These are phyloP conservation scores for Oscheius sp. DNA, from an alignment of 1,140 invertebrate genomes.

Conservation along the genomic window DNA sequence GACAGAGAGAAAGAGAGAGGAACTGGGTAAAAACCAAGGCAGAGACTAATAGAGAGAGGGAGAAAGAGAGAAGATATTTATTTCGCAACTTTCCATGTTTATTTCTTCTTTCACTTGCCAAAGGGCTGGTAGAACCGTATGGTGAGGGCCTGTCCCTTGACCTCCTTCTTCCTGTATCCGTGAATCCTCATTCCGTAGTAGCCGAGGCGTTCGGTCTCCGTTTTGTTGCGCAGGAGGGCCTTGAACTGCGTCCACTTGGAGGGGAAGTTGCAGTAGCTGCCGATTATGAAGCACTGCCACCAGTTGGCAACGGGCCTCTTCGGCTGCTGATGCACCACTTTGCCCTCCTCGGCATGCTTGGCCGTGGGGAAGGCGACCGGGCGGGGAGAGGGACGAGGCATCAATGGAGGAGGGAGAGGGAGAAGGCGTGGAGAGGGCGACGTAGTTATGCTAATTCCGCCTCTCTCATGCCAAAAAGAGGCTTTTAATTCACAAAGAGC, in stretches of 20 bases:
- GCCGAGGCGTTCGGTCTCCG: not conserved
- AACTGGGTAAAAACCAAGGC: too few species aligned
- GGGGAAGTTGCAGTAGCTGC: not conserved
- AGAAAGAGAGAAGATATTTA: too few species aligned
- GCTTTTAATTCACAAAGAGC: too few species aligned
- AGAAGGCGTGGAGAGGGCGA: too few species aligned
- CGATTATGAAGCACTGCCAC: not conserved
- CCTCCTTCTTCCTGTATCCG: not conserved
- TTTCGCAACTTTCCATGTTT: too few species aligned
- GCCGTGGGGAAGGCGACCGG: too few species aligned
- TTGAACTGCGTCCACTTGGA: not conserved
- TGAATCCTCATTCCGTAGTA: not conserved
- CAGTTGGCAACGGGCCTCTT: not conserved
- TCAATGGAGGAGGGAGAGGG: not conserved
- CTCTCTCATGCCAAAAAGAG: too few species aligned
- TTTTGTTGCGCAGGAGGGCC: not conserved
- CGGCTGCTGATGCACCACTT: too few species aligned
- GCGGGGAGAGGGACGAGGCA: not conserved
- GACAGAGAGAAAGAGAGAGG: too few species aligned
- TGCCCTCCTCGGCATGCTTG: too few species aligned
- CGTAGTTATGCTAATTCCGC: too few species aligned
- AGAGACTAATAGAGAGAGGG: too few species aligned
- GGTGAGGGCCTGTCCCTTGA: not conserved
- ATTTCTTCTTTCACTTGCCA: constrained; percentile 21
- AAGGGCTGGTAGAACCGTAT: constrained; percentile 15